Percentiles rank a stretch among this genome's conserved stretches.
These are phyloP conservation scores for Eupithecia tripunctaria DNA, from an alignment of 2,888 invertebrate species.

Conservation along the genomic window DNA sequence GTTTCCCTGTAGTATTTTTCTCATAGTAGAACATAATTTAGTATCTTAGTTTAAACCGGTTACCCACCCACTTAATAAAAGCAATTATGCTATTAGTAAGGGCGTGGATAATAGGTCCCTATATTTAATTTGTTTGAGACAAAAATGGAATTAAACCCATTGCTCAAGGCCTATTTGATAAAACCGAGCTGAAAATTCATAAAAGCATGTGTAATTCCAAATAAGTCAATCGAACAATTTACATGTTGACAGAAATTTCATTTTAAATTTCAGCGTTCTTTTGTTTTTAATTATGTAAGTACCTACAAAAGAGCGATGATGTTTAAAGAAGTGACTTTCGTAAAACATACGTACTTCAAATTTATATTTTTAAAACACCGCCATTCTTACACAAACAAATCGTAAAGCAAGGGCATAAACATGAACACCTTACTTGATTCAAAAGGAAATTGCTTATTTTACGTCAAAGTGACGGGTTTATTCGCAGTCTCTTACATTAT, in stretches of 20 bases:
- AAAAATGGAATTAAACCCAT: too few relatives aligned
- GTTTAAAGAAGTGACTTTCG: background rate
- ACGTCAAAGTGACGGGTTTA: conserved; percentile 72
- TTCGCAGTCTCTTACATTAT: conserved; percentile 69
- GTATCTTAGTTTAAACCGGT: background rate
- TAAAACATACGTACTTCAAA: background rate
- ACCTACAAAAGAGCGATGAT: too few relatives aligned
- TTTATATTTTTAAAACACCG: conserved; percentile 34
- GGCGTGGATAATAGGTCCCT: too few relatives aligned
- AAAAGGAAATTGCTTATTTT: conserved; percentile 83
- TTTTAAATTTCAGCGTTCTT: too few relatives aligned
- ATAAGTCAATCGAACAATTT: background rate
- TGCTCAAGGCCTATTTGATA: too few relatives aligned
- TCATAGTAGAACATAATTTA: too few relatives aligned
- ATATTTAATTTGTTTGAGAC: too few relatives aligned
- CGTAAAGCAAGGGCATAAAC: conserved; percentile 78
- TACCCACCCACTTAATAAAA: background rate
- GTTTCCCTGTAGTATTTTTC: background rate
- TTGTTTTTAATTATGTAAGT: too few relatives aligned
- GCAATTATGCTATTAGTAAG: too few relatives aligned
- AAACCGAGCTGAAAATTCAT: too few relatives aligned
- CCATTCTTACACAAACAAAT: conserved; percentile 72
- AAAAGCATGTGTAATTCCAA: background rate
- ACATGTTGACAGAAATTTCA: background rate
- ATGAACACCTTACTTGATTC: conserved; percentile 76